phyloP scores from a whole-genome alignment of 2,113 vertebrate genomes.

The Paradisaea rubra region DNA sequence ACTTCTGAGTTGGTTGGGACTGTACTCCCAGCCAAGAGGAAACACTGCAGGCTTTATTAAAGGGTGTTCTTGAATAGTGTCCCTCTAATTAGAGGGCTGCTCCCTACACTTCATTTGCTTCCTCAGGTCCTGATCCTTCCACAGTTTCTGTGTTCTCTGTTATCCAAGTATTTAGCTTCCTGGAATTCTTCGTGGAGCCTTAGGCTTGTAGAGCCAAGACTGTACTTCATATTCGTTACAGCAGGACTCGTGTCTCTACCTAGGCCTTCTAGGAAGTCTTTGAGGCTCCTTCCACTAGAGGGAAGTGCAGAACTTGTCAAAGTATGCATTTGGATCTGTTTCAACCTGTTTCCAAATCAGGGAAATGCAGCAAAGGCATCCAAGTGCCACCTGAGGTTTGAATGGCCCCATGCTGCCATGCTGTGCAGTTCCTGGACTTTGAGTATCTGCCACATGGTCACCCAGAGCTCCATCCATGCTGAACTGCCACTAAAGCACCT shows the following conservation, averaged over 20 bases:
- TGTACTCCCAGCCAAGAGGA: not conserved
- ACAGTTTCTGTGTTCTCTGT: not conserved
- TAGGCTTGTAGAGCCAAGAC: not conserved
- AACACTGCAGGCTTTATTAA: not conserved
- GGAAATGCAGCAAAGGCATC: not conserved
- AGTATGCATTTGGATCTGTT: not conserved
- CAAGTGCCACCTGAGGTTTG: not conserved
- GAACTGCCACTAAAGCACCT: not conserved
- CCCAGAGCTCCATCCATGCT: not conserved
- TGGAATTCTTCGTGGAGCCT: not conserved
- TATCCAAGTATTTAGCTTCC: not conserved
- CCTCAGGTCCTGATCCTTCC: not conserved
- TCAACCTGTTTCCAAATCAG: not conserved
- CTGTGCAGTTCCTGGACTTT: not conserved
- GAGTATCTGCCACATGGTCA: not conserved
- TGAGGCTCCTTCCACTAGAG: not conserved
- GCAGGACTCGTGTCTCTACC: accelerated
- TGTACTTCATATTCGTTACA: not conserved
- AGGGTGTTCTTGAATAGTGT: not conserved
- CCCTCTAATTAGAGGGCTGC: not conserved
- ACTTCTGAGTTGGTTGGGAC: not conserved
- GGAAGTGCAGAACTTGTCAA: not conserved
- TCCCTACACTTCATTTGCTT: not conserved
- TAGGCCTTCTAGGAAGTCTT: not conserved
- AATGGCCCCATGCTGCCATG: not conserved